These are phyloP conservation scores for Perognathus longimembris DNA, from an alignment of 2,113 vertebrate species.

Conservation along the genomic window DNA sequence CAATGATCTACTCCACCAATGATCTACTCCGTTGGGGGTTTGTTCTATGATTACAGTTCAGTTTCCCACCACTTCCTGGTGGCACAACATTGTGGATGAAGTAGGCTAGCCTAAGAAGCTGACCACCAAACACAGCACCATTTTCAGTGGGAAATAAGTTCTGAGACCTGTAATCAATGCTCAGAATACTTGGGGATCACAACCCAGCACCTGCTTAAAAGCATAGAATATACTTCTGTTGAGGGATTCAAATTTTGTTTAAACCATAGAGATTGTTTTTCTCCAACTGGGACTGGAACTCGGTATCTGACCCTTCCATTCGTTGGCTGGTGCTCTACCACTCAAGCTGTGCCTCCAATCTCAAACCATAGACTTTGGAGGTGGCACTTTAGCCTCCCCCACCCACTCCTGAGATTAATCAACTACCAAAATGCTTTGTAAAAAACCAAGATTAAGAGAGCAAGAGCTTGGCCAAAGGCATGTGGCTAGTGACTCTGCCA, in stretches of 20 bases:
- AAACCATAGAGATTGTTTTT: neutral
- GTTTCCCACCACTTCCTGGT: neutral
- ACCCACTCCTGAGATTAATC: neutral
- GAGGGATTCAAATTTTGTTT: conserved; percentile 15
- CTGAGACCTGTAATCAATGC: neutral
- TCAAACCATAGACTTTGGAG: neutral
- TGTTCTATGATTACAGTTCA: neutral
- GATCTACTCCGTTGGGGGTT: neutral
- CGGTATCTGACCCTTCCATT: too few relatives aligned
- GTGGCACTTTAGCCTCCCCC: neutral
- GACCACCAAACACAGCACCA: neutral
- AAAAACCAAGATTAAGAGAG: neutral
- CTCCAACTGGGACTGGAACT: too few relatives aligned
- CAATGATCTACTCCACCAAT: too few relatives aligned
- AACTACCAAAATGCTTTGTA: neutral
- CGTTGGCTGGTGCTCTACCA: too few relatives aligned
- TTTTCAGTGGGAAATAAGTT: conserved; percentile 5
- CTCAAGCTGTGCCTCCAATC: too few relatives aligned
- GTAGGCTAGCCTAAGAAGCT: neutral
- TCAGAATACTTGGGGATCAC: neutral
- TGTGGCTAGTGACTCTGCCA: neutral
- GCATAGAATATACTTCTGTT: neutral
- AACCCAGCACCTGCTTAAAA: neutral
- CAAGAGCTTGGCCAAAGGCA: neutral
- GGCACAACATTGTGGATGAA: neutral